Conservation (phyloP, 2,888 invertebrate genomes). For the Lymantria monacha region DNA sequence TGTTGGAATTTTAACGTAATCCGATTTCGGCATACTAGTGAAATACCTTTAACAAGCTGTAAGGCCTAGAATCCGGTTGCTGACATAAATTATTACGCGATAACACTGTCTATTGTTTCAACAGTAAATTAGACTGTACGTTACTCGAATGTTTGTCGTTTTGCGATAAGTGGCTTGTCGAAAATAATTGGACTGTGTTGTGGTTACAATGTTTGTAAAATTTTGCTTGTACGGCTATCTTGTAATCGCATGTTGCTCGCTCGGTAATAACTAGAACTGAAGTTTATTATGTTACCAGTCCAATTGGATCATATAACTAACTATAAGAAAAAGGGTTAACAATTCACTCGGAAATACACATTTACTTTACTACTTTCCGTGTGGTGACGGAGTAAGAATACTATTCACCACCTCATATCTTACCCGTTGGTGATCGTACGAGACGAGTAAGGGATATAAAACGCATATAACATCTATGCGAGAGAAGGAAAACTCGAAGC, state of each 20-base stretch:
- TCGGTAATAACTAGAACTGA: no score
- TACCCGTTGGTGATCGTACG: no score
- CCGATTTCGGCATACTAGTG: background rate
- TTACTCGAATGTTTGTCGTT: background rate
- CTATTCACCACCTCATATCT: no score
- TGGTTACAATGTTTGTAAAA: constrained; percentile 2
- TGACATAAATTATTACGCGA: constrained; percentile 28
- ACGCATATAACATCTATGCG: no score
- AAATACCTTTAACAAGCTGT: background rate
- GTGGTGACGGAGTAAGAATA: background rate
- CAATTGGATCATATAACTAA: no score
- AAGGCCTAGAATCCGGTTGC: constrained; percentile 36
- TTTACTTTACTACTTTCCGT: background rate
- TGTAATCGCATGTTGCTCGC: background rate
- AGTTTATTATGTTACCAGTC: no score
- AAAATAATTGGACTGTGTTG: constrained; percentile 16
- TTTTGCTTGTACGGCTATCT: constrained; percentile 3
- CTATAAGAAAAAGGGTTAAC: no score
- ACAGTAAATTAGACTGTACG: background rate
- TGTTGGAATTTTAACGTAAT: background rate
- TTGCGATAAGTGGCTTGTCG: constrained; percentile 3
- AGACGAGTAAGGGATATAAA: no score
- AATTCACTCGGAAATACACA: no score
- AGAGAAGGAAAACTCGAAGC: no score
- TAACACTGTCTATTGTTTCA: constrained; percentile 8